Evolutionary conservation across 2,888 invertebrate genomes (phyloP).

Genomic region (Drosophila gaucha): DNA sequence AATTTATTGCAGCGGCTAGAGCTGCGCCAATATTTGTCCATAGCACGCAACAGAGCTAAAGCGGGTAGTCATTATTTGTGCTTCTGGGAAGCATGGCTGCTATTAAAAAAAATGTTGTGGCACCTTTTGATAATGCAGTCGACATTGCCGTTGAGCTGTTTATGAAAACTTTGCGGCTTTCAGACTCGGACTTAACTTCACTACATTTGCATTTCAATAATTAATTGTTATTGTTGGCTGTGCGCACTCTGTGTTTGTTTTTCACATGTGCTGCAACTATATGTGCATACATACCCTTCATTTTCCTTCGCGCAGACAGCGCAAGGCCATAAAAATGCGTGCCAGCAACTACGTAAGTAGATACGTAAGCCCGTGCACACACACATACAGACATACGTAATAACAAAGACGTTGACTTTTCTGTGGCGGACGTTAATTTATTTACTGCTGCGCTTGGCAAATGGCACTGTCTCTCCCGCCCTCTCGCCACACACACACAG

Average conservation of each 20-base stretch:
- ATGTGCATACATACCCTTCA: background rate
- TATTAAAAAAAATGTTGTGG: slow-evolving; percentile 36
- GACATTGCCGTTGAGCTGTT: slow-evolving; percentile 19
- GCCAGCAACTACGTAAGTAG: slow-evolving; percentile 44
- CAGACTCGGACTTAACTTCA: slow-evolving; percentile 31
- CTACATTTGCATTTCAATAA: slow-evolving; percentile 68
- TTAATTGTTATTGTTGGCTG: slow-evolving; percentile 68
- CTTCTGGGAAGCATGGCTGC: slow-evolving; percentile 14
- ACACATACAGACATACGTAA: slow-evolving; percentile 16
- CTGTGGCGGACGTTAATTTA: slow-evolving; percentile 67
- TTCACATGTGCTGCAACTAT: slow-evolving; percentile 29
- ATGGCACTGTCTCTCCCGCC: slow-evolving; percentile 9
- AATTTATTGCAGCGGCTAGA: slow-evolving; percentile 44
- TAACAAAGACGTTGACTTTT: slow-evolving; percentile 63
- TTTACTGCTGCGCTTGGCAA: slow-evolving; percentile 63
- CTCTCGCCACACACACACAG: background rate
- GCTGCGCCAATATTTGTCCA: slow-evolving; percentile 41
- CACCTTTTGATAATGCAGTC: slow-evolving; percentile 55
- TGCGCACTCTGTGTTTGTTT: slow-evolving; percentile 47
- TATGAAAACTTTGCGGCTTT: slow-evolving; percentile 53
- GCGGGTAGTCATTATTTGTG: slow-evolving; percentile 5
- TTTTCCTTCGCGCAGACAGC: slow-evolving; percentile 1
- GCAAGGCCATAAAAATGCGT: slow-evolving; percentile 39
- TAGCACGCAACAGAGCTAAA: slow-evolving; percentile 39
- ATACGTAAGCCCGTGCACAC: slow-evolving; percentile 34